These are phyloP conservation scores for Drosophila sordidula DNA, from an alignment of 2,888 invertebrate species.

Conservation along the genomic window DNA sequence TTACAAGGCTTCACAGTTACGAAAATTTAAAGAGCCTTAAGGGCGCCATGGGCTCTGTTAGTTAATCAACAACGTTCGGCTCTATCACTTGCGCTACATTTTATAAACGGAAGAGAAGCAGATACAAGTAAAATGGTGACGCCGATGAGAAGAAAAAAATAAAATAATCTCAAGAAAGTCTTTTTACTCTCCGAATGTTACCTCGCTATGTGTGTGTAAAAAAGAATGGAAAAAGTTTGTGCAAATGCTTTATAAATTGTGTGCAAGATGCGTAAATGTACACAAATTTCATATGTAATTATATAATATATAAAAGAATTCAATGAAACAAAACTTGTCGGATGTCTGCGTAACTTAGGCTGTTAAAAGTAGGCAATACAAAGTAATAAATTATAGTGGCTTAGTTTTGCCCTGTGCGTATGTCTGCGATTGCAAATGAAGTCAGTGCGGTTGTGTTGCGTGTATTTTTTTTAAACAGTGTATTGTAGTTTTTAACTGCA, in stretches of 20 bases:
- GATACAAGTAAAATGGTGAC: slow-evolving; percentile 20
- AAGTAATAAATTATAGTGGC: slow-evolving; percentile 29
- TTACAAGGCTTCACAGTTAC: slow-evolving; percentile 18
- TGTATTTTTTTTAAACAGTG: slow-evolving; percentile 33
- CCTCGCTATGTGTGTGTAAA: slow-evolving; percentile 12
- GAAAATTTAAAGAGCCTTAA: slow-evolving; percentile 29
- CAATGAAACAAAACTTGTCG: slow-evolving; percentile 4
- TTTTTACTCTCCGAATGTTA: slow-evolving; percentile 24
- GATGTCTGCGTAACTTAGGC: slow-evolving; percentile 5
- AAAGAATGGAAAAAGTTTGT: slow-evolving; percentile 62
- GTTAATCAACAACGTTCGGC: slow-evolving; percentile 43
- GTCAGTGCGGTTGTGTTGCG: neutral
- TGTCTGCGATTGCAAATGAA: slow-evolving; percentile 7
- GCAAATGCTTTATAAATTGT: slow-evolving; percentile 60
- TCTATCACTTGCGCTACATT: slow-evolving; percentile 37
- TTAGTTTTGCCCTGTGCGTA: slow-evolving; percentile 2
- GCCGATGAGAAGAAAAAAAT: slow-evolving; percentile 27
- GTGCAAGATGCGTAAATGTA: slow-evolving; percentile 48
- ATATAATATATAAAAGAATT: slow-evolving; percentile 61
- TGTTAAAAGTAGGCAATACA: slow-evolving; percentile 32
- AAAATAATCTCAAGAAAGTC: slow-evolving; percentile 31
- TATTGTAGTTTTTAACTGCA: slow-evolving; percentile 50
- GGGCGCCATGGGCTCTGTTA: neutral
- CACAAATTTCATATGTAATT: slow-evolving; percentile 53
- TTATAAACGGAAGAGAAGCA: slow-evolving; percentile 24